These are phyloP conservation scores for Otocyon megalotis DNA, from an alignment of 2,113 vertebrate species.

Conservation along the genomic window DNA sequence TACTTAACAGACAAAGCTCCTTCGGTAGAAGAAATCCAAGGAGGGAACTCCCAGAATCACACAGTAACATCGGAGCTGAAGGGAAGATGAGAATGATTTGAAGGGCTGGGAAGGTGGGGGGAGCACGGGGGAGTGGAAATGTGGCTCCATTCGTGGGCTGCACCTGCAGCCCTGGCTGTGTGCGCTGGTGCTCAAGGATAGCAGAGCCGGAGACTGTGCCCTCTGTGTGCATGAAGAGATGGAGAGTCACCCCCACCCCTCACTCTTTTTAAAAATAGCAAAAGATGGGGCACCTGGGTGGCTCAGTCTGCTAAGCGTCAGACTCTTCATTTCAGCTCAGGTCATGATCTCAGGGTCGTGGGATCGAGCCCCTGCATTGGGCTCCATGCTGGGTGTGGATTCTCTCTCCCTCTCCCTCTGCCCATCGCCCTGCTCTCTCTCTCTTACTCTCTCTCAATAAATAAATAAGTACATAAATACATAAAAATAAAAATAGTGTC, in stretches of 20 bases:
- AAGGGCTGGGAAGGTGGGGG: no score
- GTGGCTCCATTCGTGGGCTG: neutral
- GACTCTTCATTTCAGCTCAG: neutral
- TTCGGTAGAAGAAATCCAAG: neutral
- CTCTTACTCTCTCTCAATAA: no score
- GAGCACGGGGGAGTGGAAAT: rapidly evolving
- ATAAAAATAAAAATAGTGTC: neutral
- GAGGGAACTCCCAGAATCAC: neutral
- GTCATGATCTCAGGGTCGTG: neutral
- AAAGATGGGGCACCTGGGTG: neutral
- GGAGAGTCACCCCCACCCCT: neutral
- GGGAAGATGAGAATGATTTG: neutral
- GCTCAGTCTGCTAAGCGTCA: neutral
- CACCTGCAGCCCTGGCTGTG: neutral
- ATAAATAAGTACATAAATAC: neutral
- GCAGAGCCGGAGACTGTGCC: neutral
- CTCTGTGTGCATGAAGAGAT: no score
- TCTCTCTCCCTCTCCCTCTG: neutral
- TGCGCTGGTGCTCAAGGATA: no score
- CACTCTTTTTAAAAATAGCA: neutral
- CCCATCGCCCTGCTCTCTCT: no score
- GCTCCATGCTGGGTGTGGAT: neutral
- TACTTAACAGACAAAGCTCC: neutral
- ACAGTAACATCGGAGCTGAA: neutral
- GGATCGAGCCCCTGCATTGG: neutral